Evolutionary conservation across 2,113 vertebrate species (phyloP), one percentile per base, ranked within the genome.

Genomic region (Mobula hypostoma): DNA sequence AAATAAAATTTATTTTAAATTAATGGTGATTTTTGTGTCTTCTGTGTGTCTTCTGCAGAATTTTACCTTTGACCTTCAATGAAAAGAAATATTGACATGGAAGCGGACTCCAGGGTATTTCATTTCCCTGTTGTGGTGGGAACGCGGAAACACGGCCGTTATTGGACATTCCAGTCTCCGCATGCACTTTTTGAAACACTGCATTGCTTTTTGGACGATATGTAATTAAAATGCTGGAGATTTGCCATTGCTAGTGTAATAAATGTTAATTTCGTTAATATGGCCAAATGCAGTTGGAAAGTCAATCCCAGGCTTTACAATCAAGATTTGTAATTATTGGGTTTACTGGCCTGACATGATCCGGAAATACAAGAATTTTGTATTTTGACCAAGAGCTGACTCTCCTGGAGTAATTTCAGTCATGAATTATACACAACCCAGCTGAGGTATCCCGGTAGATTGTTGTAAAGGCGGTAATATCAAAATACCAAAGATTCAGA

Each of bases 11-110:
- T 74, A 2, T 74, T 90, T 90, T 90, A 32, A 66, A 93, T 29
- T 74, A 74, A 93, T 93, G 15, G 17, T 56, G 21, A 48, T 76
- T 74, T 76, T 74, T 93, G 68, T 76, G 36, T 93, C 91, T 74
- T 19, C 32, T 93, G 91, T 93, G 68, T 76, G 36, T 93, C 91
- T 74, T 19, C 32, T 93, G 91, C 70, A 93, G 91, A 93, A 74
- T 74, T 93, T 93, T 74, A 93, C 70, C 32, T 72, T 93, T 74
- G 68, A 93, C 68, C 36, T 48, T 40, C 91, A 93, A 48, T 91
- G 88, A 48, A 48, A 93, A 93, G 40, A 74, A 93, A 74, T 11
- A 12, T n/a, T 56, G 9, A 32, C 70, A 12, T 48, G 24, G 21
- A 74, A 93, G 36, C 56, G 91, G 91, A 74, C 24, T 76, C 40